A percentile compares a stretch with the other conserved stretches of the same genome.
Conservation (phyloP, 1,140 invertebrate species). For the Microvelia longipes region DNA sequence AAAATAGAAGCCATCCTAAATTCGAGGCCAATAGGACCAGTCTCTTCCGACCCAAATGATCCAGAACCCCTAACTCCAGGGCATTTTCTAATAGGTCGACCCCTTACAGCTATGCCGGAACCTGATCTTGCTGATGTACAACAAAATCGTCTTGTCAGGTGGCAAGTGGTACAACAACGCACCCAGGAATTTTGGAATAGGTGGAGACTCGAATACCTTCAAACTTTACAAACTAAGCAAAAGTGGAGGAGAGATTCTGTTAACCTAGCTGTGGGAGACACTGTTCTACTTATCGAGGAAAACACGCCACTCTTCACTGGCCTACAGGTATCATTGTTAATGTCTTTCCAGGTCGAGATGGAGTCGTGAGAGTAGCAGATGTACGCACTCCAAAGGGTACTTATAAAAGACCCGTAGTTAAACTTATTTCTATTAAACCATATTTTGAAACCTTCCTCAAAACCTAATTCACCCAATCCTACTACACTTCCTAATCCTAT, state of each 20-base stretch:
- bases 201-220: slow-evolving; percentile 23
- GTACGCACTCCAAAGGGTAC: background rate
- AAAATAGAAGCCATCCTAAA: slow-evolving; percentile 28
- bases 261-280: slow-evolving; percentile 26
- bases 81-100: too few relatives aligned
- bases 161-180: slow-evolving; percentile 18
- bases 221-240: slow-evolving; percentile 27
- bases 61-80: too few relatives aligned
- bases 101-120: slow-evolving; percentile 13
- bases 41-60: too few relatives aligned
- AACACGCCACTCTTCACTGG: too few relatives aligned
- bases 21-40: too few relatives aligned
- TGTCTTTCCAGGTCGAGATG: slow-evolving; percentile 10
- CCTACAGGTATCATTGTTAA: too few relatives aligned
- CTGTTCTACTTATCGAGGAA: too few relatives aligned
- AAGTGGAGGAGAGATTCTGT: slow-evolving; percentile 15
- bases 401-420: slow-evolving; percentile 2
- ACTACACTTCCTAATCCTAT: too few relatives aligned
- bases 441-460: too few relatives aligned
- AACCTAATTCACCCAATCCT: too few relatives aligned
- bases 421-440: too few relatives aligned
- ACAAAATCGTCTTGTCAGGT: slow-evolving; percentile 19
- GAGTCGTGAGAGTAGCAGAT: slow-evolving; percentile 4
- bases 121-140: slow-evolving; percentile 2
- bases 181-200: slow-evolving; percentile 22